Conservation (phyloP, 2,113 vertebrate genomes). For the Erpornis zantholeuca region DNA sequence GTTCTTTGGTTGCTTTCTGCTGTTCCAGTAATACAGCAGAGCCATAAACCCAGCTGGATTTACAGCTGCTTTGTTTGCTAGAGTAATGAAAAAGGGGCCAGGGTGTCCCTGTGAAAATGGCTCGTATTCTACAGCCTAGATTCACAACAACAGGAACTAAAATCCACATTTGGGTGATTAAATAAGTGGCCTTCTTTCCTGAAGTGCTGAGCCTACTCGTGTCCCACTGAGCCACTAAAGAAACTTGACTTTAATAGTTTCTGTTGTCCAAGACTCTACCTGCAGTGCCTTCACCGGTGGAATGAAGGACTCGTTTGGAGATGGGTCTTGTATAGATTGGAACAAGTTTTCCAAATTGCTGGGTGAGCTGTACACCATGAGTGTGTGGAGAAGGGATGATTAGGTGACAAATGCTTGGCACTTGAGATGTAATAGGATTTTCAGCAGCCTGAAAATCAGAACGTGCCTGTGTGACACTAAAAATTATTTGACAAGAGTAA, state of each 20-base stretch:
- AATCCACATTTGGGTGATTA: slow-evolving; percentile 11
- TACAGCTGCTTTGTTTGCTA: slow-evolving; percentile 15
- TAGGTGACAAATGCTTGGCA: fast-evolving
- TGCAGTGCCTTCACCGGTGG: not conserved
- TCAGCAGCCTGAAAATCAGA: not conserved
- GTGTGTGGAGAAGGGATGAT: not conserved
- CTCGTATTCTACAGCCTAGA: not conserved
- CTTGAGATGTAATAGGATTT: fast-evolving
- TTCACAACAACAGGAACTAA: slow-evolving; percentile 2
- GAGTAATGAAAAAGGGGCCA: not conserved
- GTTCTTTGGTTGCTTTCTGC: not conserved
- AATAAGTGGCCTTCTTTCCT: slow-evolving; percentile 24
- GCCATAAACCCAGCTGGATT: not conserved
- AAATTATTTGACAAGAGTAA: not conserved
- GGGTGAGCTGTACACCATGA: not conserved
- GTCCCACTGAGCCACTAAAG: not conserved
- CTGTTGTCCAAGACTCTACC: not conserved
- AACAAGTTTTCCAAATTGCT: not conserved
- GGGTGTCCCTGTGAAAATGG: slow-evolving; percentile 1
- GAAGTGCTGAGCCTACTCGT: not conserved
- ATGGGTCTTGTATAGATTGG: not conserved
- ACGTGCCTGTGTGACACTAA: not conserved
- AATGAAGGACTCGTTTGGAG: not conserved
- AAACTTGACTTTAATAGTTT: not conserved
- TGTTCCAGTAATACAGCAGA: not conserved